These are phyloP conservation scores for Plebejus argus DNA, from an alignment of 2,888 invertebrate genomes.

Conservation along the genomic window DNA sequence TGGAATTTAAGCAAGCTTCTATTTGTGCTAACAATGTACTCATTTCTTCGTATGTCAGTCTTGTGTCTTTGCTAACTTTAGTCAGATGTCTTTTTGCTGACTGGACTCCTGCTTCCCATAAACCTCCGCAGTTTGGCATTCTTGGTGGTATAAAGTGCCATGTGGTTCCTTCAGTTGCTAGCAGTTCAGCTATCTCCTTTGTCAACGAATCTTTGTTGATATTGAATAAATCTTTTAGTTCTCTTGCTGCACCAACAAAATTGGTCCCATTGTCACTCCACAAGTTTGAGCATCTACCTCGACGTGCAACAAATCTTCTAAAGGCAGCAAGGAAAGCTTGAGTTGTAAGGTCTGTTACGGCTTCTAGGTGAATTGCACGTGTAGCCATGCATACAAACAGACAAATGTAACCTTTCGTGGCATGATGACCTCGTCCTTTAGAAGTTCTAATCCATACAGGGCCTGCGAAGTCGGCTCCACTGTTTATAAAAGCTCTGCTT, in stretches of 20 bases:
- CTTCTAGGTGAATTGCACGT: not conserved
- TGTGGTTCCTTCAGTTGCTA: too few relatives aligned
- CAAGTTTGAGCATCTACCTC: not conserved
- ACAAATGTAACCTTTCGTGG: slow-evolving; percentile 1
- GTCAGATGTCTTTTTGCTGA: too few relatives aligned
- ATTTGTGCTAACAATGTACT: not conserved
- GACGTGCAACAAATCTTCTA: not conserved
- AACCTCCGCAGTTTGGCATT: too few relatives aligned
- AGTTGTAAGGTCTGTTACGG: not conserved
- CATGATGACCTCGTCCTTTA: not conserved
- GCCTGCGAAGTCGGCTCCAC: not conserved
- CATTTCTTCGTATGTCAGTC: too few relatives aligned
- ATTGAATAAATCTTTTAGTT: not conserved
- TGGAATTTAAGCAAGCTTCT: slow-evolving; percentile 3
- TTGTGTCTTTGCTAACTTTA: too few relatives aligned
- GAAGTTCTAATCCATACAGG: not conserved
- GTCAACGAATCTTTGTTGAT: too few relatives aligned
- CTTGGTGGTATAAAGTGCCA: too few relatives aligned
- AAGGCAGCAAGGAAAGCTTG: not conserved
- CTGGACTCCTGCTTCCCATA: too few relatives aligned
- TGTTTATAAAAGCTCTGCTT: not conserved
- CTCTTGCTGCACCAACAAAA: not conserved
- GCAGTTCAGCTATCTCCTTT: too few relatives aligned
- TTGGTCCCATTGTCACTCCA: not conserved
- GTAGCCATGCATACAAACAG: not conserved